These are phyloP conservation scores for Tanypteryx hageni DNA, from an alignment of 2,888 invertebrate genomes.

Conservation along the genomic window DNA sequence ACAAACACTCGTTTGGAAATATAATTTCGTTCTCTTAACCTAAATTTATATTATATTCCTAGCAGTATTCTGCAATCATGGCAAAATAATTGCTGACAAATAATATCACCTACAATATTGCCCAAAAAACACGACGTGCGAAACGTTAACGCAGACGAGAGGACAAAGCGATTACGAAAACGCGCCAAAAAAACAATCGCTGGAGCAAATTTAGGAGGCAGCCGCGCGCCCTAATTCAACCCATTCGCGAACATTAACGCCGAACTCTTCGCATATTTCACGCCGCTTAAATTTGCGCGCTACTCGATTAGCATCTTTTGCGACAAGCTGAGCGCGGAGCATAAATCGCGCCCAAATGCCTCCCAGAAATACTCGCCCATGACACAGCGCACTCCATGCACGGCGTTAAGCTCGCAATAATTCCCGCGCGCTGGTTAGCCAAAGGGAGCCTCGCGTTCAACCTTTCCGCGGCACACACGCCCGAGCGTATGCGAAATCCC, in stretches of 20 bases:
- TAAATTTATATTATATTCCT: too few species aligned
- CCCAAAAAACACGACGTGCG: background rate
- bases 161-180: background rate
- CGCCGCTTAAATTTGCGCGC: background rate
- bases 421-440: background rate
- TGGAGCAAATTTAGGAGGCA: background rate
- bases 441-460: too few species aligned
- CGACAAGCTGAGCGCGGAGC: background rate
- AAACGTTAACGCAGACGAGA: background rate
- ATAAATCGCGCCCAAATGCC: background rate
- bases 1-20: too few species aligned
- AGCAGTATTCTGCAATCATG: too few species aligned
- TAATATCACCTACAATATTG: too few species aligned
- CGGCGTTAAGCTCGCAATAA: background rate
- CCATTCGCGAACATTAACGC: background rate
- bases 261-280: background rate
- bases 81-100: too few species aligned
- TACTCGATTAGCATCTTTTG: constrained; percentile 10
- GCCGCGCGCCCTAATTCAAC: background rate
- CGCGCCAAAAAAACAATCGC: background rate
- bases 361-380: background rate
- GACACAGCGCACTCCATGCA: background rate
- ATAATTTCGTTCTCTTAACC: too few species aligned
- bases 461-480: too few species aligned
- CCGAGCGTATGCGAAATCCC: too few species aligned